Conservation (phyloP, 2,113 vertebrate genomes). For the Tylochromis polylepis region DNA sequence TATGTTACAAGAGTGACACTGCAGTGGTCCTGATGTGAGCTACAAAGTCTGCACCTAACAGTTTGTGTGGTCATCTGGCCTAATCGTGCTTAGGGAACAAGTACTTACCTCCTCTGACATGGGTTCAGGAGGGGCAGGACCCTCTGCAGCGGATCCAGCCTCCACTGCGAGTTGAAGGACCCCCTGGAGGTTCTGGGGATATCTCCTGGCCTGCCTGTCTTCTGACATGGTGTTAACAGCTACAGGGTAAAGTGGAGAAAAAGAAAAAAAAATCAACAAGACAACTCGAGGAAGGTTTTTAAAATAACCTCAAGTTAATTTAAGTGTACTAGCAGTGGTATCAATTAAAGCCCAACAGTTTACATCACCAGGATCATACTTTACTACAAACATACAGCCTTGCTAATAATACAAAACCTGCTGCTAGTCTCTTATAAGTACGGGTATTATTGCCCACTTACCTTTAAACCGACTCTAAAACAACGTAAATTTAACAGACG, state of each 20-base stretch:
- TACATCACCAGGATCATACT: not conserved
- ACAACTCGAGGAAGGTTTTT: not conserved
- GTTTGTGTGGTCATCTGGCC: not conserved
- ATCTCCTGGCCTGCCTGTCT: slow-evolving; percentile 57
- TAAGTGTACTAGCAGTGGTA: not conserved
- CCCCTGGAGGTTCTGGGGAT: slow-evolving; percentile 81
- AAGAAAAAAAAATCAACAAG: not conserved
- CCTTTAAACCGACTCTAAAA: not conserved
- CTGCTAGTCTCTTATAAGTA: not conserved
- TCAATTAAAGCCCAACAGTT: not conserved
- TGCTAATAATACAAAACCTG: not conserved
- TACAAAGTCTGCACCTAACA: not conserved
- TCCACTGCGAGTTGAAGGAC: slow-evolving; percentile 85
- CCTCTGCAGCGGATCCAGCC: slow-evolving; percentile 74
- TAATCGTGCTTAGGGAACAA: not conserved
- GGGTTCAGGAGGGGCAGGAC: slow-evolving; percentile 64
- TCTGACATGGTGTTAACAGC: slow-evolving; percentile 64
- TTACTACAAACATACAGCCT: not conserved
- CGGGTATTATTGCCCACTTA: not conserved
- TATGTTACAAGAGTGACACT: not conserved
- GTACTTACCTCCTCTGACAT: slow-evolving; percentile 83
- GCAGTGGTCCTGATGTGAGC: not conserved
- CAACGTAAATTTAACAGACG: not conserved
- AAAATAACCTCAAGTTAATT: not conserved
- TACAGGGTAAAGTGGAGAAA: not conserved